Evolutionary conservation across 1,140 invertebrate species (phyloP).

Genomic region (Lasaia peninsularis): DNA sequence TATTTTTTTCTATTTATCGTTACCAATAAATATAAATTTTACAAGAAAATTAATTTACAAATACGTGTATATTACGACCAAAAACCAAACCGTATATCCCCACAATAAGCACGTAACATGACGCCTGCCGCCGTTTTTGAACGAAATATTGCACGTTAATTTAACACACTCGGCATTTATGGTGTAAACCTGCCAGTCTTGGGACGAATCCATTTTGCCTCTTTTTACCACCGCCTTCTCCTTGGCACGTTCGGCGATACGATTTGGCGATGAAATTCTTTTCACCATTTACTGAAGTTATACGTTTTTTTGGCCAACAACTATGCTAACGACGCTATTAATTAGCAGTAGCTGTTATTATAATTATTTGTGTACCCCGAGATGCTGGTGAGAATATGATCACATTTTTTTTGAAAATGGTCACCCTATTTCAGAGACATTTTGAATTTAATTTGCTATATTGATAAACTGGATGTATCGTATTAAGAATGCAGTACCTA

Average conservation of each 20-base stretch:
- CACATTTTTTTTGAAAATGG: neutral
- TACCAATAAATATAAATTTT: too few species aligned
- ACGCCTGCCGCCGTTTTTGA: constrained; percentile 67
- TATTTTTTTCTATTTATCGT: too few species aligned
- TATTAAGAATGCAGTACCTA: too few species aligned
- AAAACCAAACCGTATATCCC: constrained; percentile 34
- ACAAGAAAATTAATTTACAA: neutral
- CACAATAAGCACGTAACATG: constrained; percentile 57
- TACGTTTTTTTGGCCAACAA: neutral
- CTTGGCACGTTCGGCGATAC: constrained; percentile 41
- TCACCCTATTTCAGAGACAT: neutral
- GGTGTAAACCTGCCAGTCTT: constrained; percentile 38
- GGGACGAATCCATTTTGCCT: constrained; percentile 35
- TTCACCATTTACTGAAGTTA: constrained; percentile 1
- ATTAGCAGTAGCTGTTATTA: constrained; percentile 4
- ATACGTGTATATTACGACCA: constrained; percentile 11
- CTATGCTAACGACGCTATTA: constrained; percentile 10
- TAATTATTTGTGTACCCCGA: neutral
- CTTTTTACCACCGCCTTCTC: constrained; percentile 40
- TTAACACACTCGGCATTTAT: constrained; percentile 66
- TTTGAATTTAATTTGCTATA: too few species aligned
- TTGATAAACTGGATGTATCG: too few species aligned
- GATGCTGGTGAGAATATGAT: too few species aligned
- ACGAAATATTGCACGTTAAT: constrained; percentile 74
- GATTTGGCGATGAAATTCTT: constrained; percentile 44